Evolutionary conservation across 2,797 vertebrate genomes (phyloP), one percentile per base, ranked within the genome.

Genomic region (Lutjanus argentimaculatus): DNA sequence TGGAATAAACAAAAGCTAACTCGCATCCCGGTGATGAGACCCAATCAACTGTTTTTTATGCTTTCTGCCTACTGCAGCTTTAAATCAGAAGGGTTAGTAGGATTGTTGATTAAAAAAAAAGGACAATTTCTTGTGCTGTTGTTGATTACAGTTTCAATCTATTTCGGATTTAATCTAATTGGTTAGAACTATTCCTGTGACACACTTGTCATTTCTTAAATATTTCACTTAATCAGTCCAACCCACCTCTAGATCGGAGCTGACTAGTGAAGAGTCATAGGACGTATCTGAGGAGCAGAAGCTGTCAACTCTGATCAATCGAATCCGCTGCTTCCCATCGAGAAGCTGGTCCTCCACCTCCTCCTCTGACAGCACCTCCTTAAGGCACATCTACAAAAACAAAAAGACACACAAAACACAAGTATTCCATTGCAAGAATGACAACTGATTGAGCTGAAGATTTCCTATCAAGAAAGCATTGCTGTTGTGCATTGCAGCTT

Each of bases 171-270:
- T 53, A 7, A 21, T 53, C 8, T 8, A 30, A 55, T 9, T 21
- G 16, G 36, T 22, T 25, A 40, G 40, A 49, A 14, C n/a, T 67
- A 46, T 30, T 69, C 36, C 9, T 21, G 25, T 19, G 22, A 57
- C 16, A 17, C 3, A 7, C n/a, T n/a, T n/a, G n/a, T n/a, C n/a
- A 55, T 21, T 9, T 10, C 17, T 67, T n/a, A 15, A 30, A 30
- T 51, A 46, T 55, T 53, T 58, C 14, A 45, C 9, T 56, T 9
- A 7, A 79, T 43, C 3, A 11, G 14, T 68, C 19, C 25, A 45
- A 57, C 91, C 79, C 89, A 97, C 97, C 96, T 97, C 96, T 22
- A 97, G 94, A 74, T 97, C 96, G 0, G 96, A 97, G 88, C 92
- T 95, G 84, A 93, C 67, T 5, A 88, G 91, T 11, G 96, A 97